A percentile compares a stretch with the other conserved stretches of the same genome.
These are phyloP conservation scores for Antheraea pernyi DNA, from an alignment of 1,140 invertebrate species.

Conservation along the genomic window DNA sequence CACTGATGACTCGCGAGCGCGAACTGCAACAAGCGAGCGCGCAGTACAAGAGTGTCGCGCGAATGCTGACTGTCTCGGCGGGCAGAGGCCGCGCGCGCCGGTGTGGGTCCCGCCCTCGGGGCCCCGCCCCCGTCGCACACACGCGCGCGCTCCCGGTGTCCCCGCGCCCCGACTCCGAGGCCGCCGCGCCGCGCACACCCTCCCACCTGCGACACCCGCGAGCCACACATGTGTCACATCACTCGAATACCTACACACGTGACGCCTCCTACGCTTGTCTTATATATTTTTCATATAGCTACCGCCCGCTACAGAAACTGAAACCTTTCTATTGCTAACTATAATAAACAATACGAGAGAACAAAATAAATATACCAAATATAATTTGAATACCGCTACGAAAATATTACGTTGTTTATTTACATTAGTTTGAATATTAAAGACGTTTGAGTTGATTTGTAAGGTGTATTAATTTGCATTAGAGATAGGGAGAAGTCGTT, in stretches of 20 bases:
- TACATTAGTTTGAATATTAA: slow-evolving; percentile 9
- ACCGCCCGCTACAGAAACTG: slow-evolving; percentile 20
- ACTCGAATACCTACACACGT: slow-evolving; percentile 61
- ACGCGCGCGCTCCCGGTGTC: slow-evolving; percentile 34
- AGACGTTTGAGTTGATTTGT: background rate
- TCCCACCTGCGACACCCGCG: slow-evolving; percentile 22
- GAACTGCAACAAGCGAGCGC: slow-evolving; percentile 46
- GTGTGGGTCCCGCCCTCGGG: slow-evolving; percentile 38
- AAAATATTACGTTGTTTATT: slow-evolving; percentile 2
- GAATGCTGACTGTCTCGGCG: slow-evolving; percentile 46
- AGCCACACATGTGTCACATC: slow-evolving; percentile 52
- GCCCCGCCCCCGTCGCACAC: slow-evolving; percentile 54
- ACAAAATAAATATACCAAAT: background rate
- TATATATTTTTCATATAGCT: slow-evolving; percentile 65
- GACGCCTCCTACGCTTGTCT: slow-evolving; percentile 60
- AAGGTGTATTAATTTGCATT: slow-evolving; percentile 12
- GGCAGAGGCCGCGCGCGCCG: slow-evolving; percentile 34
- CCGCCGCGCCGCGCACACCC: slow-evolving; percentile 34
- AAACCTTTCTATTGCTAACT: background rate
- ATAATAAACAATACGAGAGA: background rate
- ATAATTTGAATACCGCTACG: background rate
- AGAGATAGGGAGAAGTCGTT: background rate
- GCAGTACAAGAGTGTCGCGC: slow-evolving; percentile 46
- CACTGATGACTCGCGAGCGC: slow-evolving; percentile 50
- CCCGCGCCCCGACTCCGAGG: slow-evolving; percentile 29